A percentile compares a stretch with the other conserved stretches of the same genome.
These are phyloP conservation scores for Salpingus planirostris DNA, from an alignment of 2,888 invertebrate genomes.

Conservation along the genomic window DNA sequence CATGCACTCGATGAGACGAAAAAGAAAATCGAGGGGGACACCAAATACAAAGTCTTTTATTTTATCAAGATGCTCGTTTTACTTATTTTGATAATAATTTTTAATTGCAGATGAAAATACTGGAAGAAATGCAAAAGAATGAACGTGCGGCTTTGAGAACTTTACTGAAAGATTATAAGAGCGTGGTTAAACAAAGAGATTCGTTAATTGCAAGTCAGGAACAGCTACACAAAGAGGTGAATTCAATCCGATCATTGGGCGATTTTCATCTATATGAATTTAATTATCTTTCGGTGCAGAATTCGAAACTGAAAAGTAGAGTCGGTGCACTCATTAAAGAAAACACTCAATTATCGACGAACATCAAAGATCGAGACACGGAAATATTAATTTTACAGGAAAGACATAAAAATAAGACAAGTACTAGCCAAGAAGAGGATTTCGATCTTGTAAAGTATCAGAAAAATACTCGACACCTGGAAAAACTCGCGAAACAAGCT, in stretches of 20 bases:
- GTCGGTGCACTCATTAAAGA: too few species aligned
- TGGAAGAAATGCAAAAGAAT: slow-evolving; percentile 30
- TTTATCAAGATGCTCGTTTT: not conserved
- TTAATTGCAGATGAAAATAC: slow-evolving; percentile 26
- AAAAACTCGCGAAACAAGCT: slow-evolving; percentile 21
- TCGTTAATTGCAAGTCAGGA: slow-evolving; percentile 21
- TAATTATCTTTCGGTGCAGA: too few species aligned
- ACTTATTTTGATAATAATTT: slow-evolving; percentile 1
- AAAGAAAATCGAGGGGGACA: slow-evolving; percentile 24
- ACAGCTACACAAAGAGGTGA: slow-evolving; percentile 13
- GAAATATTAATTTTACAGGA: not conserved
- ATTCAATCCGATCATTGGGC: not conserved
- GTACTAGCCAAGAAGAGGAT: not conserved
- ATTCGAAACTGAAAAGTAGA: too few species aligned
- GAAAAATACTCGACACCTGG: slow-evolving; percentile 17
- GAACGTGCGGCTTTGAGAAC: slow-evolving; percentile 29
- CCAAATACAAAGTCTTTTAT: slow-evolving; percentile 9
- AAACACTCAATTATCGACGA: too few species aligned
- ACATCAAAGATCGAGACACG: not conserved
- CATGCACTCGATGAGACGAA: slow-evolving; percentile 26
- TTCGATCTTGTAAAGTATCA: slow-evolving; percentile 11
- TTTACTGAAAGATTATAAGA: slow-evolving; percentile 27
- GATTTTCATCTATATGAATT: not conserved
- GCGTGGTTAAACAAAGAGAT: slow-evolving; percentile 25
- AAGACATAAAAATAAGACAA: too few species aligned